A percentile compares a stretch with the other conserved stretches of the same genome.
These are phyloP conservation scores for Nasua narica DNA, from an alignment of 2,797 vertebrate genomes.

Conservation along the genomic window DNA sequence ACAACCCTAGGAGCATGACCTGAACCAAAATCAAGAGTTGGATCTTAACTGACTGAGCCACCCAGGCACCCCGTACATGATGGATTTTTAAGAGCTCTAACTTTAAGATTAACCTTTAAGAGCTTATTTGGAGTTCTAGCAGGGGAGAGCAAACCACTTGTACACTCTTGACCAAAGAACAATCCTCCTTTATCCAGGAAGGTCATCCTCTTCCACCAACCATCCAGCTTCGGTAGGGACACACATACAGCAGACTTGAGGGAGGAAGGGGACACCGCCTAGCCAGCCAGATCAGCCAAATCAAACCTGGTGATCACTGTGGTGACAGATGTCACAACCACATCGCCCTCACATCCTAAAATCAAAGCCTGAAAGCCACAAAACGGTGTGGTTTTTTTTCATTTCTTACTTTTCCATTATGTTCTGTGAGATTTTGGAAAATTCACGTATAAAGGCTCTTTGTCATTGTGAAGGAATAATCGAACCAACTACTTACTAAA, in stretches of 20 bases:
- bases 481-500: slow-evolving; percentile 12
- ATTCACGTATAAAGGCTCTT: background rate
- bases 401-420: slow-evolving; percentile 21
- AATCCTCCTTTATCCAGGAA: background rate
- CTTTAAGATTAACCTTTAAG: background rate
- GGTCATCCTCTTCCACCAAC: background rate
- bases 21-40: background rate
- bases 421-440: background rate
- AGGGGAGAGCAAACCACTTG: background rate
- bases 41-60: background rate
- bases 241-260: background rate
- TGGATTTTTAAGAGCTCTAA: slow-evolving; percentile 1
- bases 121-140: background rate
- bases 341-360: background rate
- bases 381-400: background rate
- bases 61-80: background rate
- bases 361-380: background rate
- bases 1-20: background rate
- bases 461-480: slow-evolving; percentile 31
- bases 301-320: background rate
- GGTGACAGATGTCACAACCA: background rate
- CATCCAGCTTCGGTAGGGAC: background rate
- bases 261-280: background rate
- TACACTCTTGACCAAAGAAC: background rate
- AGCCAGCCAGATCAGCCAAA: background rate